Evolutionary conservation across 2,888 invertebrate species (phyloP), one percentile per base, ranked within the genome.

Genomic region (Drosophila meridiana): DNA sequence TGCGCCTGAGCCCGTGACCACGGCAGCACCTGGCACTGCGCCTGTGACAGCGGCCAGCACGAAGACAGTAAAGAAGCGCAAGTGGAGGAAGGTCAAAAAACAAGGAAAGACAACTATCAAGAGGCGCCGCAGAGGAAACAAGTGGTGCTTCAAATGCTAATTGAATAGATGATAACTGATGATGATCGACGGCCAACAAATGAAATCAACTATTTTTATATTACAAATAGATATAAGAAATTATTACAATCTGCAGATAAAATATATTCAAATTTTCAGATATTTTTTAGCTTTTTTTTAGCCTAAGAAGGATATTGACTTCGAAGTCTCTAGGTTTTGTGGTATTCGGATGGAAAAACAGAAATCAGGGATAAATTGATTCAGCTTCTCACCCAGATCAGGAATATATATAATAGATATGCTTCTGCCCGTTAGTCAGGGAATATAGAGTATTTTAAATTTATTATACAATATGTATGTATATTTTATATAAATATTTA

Each of bases 21-120:
- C 36, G 11, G 7, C 38, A 13, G 38, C 38, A 5, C 7, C 53
- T 2, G 36, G 8, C 20, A 20, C 20, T 20, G 20, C 20, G 20
- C 20, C 20, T 20, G 20, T 20, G 20, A 20, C 20, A 20, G 20
- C 20, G 20, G 20, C 20, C 20, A 20, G 20, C 20, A 20, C 20
- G 20, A 63, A 36, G 43, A 62, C n/a, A 34, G 40, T 2, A 13
- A 56, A 5, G 9, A 43, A 9, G 14, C 42, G n/a, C 34, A 69
- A 14, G 38, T 60, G 13, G 11, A 70, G 3, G n/a, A n/a, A n/a
- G 5, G 14, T 14, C 14, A 14, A 14, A 2, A 40, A 40, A 14
- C 6, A 5, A 14, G 40, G 40, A 14, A 40, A 40, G 14, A 14
- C 5, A 13, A 2, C 6, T 14, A 40, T 40, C 40, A 40, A 14